Evolutionary conservation across 2,113 vertebrate species (phyloP), one percentile per base, ranked within the genome.

Genomic region (Neolamprologus brichardi): DNA sequence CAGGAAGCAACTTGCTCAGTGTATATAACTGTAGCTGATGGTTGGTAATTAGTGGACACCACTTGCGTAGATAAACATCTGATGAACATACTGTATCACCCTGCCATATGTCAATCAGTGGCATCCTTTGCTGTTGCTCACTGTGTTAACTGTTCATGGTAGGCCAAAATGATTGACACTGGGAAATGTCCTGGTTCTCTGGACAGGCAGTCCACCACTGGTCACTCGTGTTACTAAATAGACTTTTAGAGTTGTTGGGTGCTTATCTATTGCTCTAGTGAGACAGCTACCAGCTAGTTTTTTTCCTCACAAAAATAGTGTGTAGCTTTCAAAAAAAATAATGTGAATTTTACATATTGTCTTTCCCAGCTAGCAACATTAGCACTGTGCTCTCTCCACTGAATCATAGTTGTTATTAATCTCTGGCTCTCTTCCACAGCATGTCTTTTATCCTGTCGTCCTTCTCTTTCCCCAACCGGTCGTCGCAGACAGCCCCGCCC

Each of bases 401-500:
- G 8, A 58, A 30, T 58, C 54, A 58, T 58, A 58, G 1, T 2
- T 58, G 56, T 18, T 60, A 60, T 60, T 60, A 10, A 32, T 2
- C 5, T 60, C 56, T 60, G 58, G 0, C 15, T 60, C 5, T 60
- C 58, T 32, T 32, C 28, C 56, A 60, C 28, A 60, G 2, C 15
- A 60, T 32, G 28, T 32, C 8, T 30, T 28, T 56, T 58, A 56
- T 28, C 7, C 23, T 56, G 23, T 58, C 2, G 0, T 58, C 54
- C 1, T 60, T 60, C 28, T 32, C 5, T 32, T 0, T 0, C 56
- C 28, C 28, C 58, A 60, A 32, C 28, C 3, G 1, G 5, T 32
- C 0, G 0, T 0, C 0, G 5, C 56, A 60, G 15, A 60, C 1
- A 2, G 56, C 56, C 14, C 25, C 5, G 14, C 25, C 25, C 53